Conservation (phyloP, 2,113 vertebrate genomes). For the Chamaetylas fuelleborni region DNA sequence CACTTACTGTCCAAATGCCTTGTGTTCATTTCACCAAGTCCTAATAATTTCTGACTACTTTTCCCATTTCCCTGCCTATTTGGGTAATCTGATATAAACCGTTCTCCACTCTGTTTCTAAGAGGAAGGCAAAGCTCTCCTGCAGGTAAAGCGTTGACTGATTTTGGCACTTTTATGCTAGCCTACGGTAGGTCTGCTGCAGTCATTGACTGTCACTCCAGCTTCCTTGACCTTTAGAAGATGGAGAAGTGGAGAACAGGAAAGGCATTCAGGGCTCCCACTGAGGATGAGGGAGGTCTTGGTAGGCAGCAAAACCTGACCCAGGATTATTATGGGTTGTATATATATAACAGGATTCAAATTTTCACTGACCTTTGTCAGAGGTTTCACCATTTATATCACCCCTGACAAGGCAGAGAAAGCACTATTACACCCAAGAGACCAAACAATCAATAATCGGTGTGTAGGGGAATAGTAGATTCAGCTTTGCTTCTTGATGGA, state of each 20-base stretch:
- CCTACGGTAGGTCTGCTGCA: neutral
- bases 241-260: neutral
- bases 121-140: neutral
- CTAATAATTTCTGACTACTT: neutral
- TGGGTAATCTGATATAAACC: neutral
- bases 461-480: neutral
- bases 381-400: neutral
- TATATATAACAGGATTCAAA: neutral
- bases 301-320: neutral
- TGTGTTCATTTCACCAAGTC: neutral
- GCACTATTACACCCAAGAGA: neutral
- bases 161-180: neutral
- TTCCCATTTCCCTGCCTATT: neutral
- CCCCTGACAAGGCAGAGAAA: neutral
- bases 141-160: rapidly evolving
- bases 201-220: neutral
- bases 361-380: neutral
- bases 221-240: neutral
- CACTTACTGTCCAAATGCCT: neutral
- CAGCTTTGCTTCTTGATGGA: neutral
- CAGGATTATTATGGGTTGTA: neutral
- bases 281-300: neutral
- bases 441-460: neutral
- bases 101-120: neutral
- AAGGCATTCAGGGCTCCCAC: neutral